Conservation (phyloP, 1,140 invertebrate species). For the Cotesia chilonis region DNA sequence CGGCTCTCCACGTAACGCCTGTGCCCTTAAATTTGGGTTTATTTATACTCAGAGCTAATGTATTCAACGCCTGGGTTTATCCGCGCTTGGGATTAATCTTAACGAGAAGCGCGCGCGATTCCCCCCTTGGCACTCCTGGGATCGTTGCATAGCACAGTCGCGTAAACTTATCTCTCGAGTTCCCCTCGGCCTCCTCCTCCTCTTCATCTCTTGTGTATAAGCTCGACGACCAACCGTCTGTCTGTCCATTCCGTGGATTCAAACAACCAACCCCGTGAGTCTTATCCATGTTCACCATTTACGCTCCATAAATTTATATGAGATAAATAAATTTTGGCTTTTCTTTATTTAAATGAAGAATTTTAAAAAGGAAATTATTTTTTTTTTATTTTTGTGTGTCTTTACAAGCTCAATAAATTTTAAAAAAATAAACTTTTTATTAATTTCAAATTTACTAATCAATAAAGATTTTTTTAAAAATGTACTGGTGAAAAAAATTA, state of each 20-base stretch:
- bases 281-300: neutral
- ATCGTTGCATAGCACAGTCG: slow-evolving; percentile 4
- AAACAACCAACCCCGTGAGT: neutral
- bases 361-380: too few species aligned
- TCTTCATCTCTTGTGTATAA: neutral
- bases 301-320: too few species aligned
- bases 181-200: neutral
- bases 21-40: slow-evolving; percentile 65
- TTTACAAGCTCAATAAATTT: too few species aligned
- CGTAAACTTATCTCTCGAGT: slow-evolving; percentile 35
- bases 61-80: slow-evolving; percentile 54
- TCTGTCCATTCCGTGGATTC: slow-evolving; percentile 1
- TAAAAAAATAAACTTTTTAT: too few species aligned
- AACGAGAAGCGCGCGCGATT: slow-evolving; percentile 37
- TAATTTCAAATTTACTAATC: too few species aligned
- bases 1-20: slow-evolving; percentile 37
- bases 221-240: neutral
- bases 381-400: too few species aligned
- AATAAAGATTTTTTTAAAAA: too few species aligned
- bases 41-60: slow-evolving; percentile 61
- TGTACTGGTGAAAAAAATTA: too few species aligned
- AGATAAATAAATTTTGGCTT: too few species aligned
- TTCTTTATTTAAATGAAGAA: too few species aligned
- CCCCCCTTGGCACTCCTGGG: neutral
- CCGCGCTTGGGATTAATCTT: slow-evolving; percentile 43